phyloP scores from a whole-genome alignment of 2,888 invertebrate genomes.

The Tridacna gigas region DNA sequence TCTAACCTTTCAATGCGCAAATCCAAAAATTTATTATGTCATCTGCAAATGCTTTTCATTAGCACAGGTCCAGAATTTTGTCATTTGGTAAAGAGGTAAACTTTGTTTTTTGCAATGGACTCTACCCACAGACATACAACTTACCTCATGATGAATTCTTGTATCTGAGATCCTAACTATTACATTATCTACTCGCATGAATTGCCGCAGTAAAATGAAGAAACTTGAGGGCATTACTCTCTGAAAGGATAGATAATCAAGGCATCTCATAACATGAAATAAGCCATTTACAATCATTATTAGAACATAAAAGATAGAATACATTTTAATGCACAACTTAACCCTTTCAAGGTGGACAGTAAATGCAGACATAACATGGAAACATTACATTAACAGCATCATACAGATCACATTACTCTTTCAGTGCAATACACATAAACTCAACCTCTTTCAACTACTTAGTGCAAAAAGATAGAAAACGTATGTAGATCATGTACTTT shows the following conservation, averaged over 20 bases:
- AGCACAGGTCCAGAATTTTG: background rate
- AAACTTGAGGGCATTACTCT: slow-evolving; percentile 98
- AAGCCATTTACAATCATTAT: too few species aligned
- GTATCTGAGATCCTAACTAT: slow-evolving; percentile 95
- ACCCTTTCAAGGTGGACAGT: too few species aligned
- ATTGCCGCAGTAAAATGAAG: slow-evolving; percentile 95
- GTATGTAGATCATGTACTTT: too few species aligned
- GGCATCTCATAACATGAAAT: too few species aligned
- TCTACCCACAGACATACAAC: background rate
- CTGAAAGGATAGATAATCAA: slow-evolving; percentile 86
- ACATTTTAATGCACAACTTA: too few species aligned
- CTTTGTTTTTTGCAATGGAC: background rate
- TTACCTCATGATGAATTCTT: slow-evolving; percentile 82
- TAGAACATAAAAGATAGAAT: too few species aligned
- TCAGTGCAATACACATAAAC: too few species aligned
- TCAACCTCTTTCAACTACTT: too few species aligned
- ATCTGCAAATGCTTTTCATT: background rate
- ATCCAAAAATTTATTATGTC: background rate
- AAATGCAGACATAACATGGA: too few species aligned
- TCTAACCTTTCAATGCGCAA: background rate
- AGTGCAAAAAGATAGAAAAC: too few species aligned
- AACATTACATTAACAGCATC: too few species aligned
- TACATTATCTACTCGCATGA: slow-evolving; percentile 97
- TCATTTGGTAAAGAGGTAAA: background rate
- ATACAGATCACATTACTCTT: too few species aligned